A percentile compares a stretch with the other conserved stretches of the same genome.
Conservation (phyloP, 1,140 invertebrate species). For the Leptopilina boulardi region DNA sequence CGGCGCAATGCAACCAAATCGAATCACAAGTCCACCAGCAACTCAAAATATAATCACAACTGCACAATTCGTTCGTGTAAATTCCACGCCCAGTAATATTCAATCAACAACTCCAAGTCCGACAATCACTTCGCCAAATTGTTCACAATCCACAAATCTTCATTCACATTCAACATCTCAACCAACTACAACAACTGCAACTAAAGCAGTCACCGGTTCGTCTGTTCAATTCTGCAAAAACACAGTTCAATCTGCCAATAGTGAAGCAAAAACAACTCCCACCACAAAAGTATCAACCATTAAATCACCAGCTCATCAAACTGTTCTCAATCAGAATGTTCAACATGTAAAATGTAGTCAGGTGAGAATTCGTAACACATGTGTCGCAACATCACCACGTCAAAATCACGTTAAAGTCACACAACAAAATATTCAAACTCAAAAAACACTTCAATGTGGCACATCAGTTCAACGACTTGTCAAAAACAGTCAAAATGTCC, state of each 20-base stretch:
- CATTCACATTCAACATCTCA: conserved; percentile 45
- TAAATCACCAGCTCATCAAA: not conserved
- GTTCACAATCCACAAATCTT: conserved; percentile 48
- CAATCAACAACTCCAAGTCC: conserved; percentile 8
- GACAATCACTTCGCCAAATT: conserved; percentile 28
- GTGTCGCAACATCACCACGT: conserved; percentile 52
- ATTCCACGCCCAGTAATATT: conserved; percentile 39
- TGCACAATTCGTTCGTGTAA: conserved; percentile 52
- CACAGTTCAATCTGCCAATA: not conserved
- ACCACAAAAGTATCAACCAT: not conserved
- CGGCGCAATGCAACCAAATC: conserved; percentile 38
- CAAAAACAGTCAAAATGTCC: conserved; percentile 60
- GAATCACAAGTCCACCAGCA: conserved; percentile 51
- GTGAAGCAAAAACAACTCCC: not conserved
- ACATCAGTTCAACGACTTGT: conserved; percentile 59
- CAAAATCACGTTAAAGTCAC: conserved; percentile 55
- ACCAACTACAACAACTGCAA: not conserved
- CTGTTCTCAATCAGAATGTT: conserved; percentile 9
- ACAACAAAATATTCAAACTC: conserved; percentile 53
- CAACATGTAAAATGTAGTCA: conserved; percentile 55
- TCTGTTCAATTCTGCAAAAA: conserved; percentile 10
- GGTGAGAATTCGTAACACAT: conserved; percentile 50
- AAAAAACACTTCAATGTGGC: conserved; percentile 64
- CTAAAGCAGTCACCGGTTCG: not conserved
- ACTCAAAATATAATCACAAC: conserved; percentile 60